phyloP scores from a whole-genome alignment of 1,140 invertebrate genomes.

The Metaphire vulgaris region DNA sequence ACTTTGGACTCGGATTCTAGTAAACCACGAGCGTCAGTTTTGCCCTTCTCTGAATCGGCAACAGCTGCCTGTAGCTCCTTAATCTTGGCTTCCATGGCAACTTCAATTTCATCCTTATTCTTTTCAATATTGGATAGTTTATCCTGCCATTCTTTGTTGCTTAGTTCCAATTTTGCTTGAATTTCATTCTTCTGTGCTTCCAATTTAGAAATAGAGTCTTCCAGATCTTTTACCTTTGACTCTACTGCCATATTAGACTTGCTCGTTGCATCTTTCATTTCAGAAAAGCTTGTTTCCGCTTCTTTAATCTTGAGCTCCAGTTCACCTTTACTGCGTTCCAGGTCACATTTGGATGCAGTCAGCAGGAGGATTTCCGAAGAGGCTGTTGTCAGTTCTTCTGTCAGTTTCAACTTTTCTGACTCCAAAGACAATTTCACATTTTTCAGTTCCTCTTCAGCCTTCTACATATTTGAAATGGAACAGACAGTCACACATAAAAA shows the following conservation, averaged over 20 bases:
- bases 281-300: neutral
- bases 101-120: slow-evolving; percentile 33
- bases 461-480: no score
- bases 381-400: neutral
- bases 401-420: neutral
- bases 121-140: slow-evolving; percentile 20
- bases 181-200: neutral
- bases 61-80: neutral
- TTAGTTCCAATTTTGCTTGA: neutral
- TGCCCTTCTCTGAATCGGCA: no score
- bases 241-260: neutral
- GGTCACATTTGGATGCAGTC: neutral
- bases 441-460: neutral
- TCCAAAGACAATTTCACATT: neutral
- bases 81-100: slow-evolving; percentile 10
- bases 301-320: neutral
- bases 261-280: neutral
- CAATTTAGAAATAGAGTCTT: neutral
- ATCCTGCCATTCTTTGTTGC: neutral
- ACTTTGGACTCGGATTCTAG: no score
- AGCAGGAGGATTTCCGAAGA: neutral
- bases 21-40: no score
- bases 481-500: no score
- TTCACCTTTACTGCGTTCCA: neutral
- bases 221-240: neutral